Percentiles rank a stretch among this genome's conserved stretches.
Evolutionary conservation across 2,888 invertebrate species (phyloP).

Genomic region (Carcina quercana): DNA sequence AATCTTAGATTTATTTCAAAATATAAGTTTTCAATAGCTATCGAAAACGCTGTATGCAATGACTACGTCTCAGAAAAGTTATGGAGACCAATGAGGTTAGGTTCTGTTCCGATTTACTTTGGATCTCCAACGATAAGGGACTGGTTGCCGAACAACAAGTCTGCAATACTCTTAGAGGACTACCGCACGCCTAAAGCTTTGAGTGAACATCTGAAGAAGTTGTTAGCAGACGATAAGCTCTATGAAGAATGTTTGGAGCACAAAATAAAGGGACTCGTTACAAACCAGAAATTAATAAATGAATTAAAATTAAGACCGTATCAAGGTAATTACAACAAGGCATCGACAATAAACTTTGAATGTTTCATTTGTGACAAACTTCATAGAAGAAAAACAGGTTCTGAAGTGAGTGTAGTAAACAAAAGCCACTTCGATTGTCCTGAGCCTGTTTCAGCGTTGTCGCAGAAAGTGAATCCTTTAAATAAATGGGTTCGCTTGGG

Average conservation of each 20-base stretch:
- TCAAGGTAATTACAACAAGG: slow-evolving; percentile 45
- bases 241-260: slow-evolving; percentile 81
- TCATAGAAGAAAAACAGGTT: slow-evolving; percentile 31
- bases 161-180: slow-evolving; percentile 81
- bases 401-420: slow-evolving; percentile 35
- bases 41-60: slow-evolving; percentile 88
- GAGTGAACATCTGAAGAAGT: slow-evolving; percentile 69
- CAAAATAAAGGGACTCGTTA: slow-evolving; percentile 70
- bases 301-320: slow-evolving; percentile 56
- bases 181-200: slow-evolving; percentile 76
- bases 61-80: slow-evolving; percentile 93
- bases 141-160: slow-evolving; percentile 84
- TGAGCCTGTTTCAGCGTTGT: slow-evolving; percentile 54
- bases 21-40: slow-evolving; percentile 87
- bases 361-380: slow-evolving; percentile 79
- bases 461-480: slow-evolving; percentile 35
- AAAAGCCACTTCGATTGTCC: slow-evolving; percentile 70
- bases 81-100: slow-evolving; percentile 86
- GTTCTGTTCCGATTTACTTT: slow-evolving; percentile 87
- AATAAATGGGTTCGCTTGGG: slow-evolving; percentile 59
- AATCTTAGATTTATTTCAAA: slow-evolving; percentile 77
- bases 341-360: slow-evolving; percentile 77
- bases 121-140: slow-evolving; percentile 85
- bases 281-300: slow-evolving; percentile 61
- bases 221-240: slow-evolving; percentile 74